phyloP scores from a whole-genome alignment of 2,113 vertebrate species.

The Labeo catla region DNA sequence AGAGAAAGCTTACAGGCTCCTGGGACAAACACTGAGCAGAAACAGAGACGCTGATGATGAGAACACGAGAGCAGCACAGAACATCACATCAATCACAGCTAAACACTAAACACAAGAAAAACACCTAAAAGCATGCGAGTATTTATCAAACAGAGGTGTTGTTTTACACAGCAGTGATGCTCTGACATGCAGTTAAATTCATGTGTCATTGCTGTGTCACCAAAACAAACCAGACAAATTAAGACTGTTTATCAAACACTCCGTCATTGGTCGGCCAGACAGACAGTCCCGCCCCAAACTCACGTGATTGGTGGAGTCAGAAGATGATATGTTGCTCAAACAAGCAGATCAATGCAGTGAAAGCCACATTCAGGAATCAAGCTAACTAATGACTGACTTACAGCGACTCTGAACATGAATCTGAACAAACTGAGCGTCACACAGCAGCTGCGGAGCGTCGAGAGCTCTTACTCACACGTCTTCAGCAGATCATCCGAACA shows the following conservation, averaged over 20 bases:
- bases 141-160: no score
- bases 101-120: neutral
- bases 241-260: neutral
- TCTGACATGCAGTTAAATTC: no score
- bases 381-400: neutral
- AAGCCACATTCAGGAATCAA: neutral
- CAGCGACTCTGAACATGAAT: neutral
- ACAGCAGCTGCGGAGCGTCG: neutral
- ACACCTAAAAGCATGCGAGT: no score
- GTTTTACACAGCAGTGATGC: no score
- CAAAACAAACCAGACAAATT: neutral
- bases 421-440: neutral
- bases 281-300: neutral
- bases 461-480: neutral
- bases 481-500: neutral
- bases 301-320: neutral
- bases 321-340: neutral
- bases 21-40: neutral
- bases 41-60: no score
- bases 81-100: neutral
- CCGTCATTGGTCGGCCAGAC: neutral
- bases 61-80: no score
- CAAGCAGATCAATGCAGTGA: neutral
- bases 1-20: conserved; percentile 30
- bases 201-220: neutral